These are phyloP conservation scores for Drosophila leonis DNA, from an alignment of 2,888 invertebrate genomes.

Conservation along the genomic window DNA sequence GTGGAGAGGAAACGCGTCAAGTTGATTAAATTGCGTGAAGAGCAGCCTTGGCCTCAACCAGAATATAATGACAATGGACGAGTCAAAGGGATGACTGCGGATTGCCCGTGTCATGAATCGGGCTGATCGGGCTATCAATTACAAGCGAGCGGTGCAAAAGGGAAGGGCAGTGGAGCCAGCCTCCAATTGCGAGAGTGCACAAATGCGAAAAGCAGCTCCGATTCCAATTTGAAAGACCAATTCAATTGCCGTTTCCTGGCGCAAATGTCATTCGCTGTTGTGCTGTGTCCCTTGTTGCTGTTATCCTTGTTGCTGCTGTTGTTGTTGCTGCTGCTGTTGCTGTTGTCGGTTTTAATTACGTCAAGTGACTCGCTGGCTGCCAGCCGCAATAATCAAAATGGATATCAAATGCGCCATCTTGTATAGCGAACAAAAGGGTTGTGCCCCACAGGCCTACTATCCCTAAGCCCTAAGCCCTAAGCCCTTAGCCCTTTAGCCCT, in stretches of 20 bases:
- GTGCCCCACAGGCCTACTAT: slow-evolving; percentile 1
- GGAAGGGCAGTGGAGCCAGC: slow-evolving; percentile 55
- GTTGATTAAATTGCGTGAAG: slow-evolving; percentile 78
- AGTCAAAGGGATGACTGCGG: slow-evolving; percentile 58
- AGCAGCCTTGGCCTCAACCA: slow-evolving; percentile 40
- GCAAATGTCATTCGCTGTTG: slow-evolving; percentile 71
- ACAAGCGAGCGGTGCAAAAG: slow-evolving; percentile 39
- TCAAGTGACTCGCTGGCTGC: slow-evolving; percentile 68
- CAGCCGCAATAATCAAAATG: slow-evolving; percentile 74
- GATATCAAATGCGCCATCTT: slow-evolving; percentile 79
- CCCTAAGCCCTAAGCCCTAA: neutral
- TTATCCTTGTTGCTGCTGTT: neutral
- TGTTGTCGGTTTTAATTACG: slow-evolving; percentile 71
- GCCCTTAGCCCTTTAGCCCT: neutral
- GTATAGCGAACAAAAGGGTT: slow-evolving; percentile 29
- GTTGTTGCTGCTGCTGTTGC: slow-evolving; percentile 3
- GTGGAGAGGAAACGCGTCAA: slow-evolving; percentile 64
- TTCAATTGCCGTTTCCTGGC: slow-evolving; percentile 72
- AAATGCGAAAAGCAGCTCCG: slow-evolving; percentile 17
- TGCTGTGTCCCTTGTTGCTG: slow-evolving; percentile 2
- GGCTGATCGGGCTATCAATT: slow-evolving; percentile 80
- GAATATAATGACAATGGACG: slow-evolving; percentile 56
- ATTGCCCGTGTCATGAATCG: slow-evolving; percentile 79
- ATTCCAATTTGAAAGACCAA: slow-evolving; percentile 40
- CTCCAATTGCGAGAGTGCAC: slow-evolving; percentile 25